Percentiles rank a stretch among this genome's conserved stretches.
Conservation (phyloP, 2,797 vertebrate species). For the Ataeniobius toweri region DNA sequence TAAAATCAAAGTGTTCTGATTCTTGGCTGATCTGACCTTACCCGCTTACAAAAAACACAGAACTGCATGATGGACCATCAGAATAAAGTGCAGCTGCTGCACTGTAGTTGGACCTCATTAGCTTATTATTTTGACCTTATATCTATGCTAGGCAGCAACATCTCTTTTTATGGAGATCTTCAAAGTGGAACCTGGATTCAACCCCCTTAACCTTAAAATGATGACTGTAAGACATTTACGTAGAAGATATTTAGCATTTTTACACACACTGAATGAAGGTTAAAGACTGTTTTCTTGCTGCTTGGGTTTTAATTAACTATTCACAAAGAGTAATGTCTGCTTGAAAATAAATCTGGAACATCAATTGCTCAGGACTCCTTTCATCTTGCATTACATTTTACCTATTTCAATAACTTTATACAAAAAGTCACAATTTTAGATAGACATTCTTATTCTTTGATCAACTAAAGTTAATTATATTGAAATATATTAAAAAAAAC, state of each 20-base stretch:
- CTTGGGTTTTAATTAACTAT: constrained; percentile 71
- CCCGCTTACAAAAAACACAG: constrained; percentile 55
- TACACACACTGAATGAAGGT: constrained; percentile 69
- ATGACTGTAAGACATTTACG: constrained; percentile 59
- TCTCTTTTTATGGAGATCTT: constrained; percentile 56
- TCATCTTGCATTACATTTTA: not conserved
- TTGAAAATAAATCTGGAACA: constrained; percentile 68
- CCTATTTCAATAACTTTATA: not conserved
- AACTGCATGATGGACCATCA: constrained; percentile 57
- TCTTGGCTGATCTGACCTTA: constrained; percentile 43
- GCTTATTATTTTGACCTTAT: constrained; percentile 54
- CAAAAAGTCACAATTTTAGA: not conserved
- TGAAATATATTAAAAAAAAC: not conserved
- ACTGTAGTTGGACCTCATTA: constrained; percentile 55
- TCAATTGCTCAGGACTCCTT: constrained; percentile 10
- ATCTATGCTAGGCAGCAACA: constrained; percentile 34
- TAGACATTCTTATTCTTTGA: not conserved
- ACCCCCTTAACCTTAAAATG: constrained; percentile 52
- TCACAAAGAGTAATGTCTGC: constrained; percentile 65
- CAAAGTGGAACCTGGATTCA: constrained; percentile 59
- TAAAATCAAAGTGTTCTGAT: constrained; percentile 42
- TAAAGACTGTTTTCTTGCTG: constrained; percentile 70
- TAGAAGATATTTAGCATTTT: constrained; percentile 64
- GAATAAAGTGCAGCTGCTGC: constrained; percentile 50
- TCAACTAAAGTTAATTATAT: not conserved